Percentiles rank a stretch among this genome's conserved stretches.
Evolutionary conservation across 1,140 invertebrate species (phyloP).

Genomic region (Cotesia glomerata): DNA sequence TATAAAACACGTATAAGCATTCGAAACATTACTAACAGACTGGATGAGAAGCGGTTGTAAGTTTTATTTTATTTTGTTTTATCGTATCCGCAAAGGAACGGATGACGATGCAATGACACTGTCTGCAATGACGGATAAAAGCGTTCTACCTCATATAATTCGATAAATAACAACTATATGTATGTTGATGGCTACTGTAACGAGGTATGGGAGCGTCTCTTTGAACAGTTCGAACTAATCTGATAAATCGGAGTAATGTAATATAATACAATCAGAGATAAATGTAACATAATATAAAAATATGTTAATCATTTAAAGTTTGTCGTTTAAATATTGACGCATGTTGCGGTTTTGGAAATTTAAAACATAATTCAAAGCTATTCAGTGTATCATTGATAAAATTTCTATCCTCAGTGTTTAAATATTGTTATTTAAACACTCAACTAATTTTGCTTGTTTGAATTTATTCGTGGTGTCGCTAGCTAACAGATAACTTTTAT

Average conservation of each 20-base stretch:
- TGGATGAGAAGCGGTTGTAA: too few species aligned
- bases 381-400: too few species aligned
- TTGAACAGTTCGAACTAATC: not conserved
- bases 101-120: slow-evolving; percentile 4
- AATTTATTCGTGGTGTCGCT: too few species aligned
- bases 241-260: not conserved
- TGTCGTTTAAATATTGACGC: too few species aligned
- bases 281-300: not conserved
- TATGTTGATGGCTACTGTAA: not conserved
- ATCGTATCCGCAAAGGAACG: slow-evolving; percentile 24
- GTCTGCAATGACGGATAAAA: slow-evolving; percentile 6
- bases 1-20: slow-evolving; percentile 14
- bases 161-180: slow-evolving; percentile 6
- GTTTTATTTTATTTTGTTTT: slow-evolving; percentile 8
- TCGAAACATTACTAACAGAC: slow-evolving; percentile 1
- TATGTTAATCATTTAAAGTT: not conserved
- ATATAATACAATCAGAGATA: too few species aligned
- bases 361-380: too few species aligned
- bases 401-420: too few species aligned
- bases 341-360: too few species aligned
- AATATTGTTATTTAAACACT: too few species aligned
- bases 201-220: not conserved
- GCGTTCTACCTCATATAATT: slow-evolving; percentile 16
- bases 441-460: too few species aligned
- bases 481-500: too few species aligned